These are phyloP conservation scores for Coleophora flavipennella DNA, from an alignment of 2,888 invertebrate species.

Conservation along the genomic window DNA sequence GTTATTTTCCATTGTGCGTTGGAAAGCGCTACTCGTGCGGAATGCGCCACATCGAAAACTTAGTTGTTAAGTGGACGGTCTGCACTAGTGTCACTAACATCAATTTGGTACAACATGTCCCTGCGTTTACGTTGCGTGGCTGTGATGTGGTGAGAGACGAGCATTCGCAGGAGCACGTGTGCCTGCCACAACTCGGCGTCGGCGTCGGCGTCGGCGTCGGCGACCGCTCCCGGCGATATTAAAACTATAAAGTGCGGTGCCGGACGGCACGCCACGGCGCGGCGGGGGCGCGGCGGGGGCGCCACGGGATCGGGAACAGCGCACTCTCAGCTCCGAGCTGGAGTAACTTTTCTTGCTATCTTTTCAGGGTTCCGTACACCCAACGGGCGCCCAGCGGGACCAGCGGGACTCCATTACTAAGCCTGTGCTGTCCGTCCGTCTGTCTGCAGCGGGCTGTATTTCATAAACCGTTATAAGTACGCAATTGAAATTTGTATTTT, in stretches of 20 bases:
- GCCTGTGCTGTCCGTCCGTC: too few species aligned
- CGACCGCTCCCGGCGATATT: conserved; percentile 57
- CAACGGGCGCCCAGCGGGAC: too few species aligned
- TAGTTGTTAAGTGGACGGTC: too few species aligned
- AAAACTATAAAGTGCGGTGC: conserved; percentile 66
- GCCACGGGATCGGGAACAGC: background rate
- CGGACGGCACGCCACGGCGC: conserved; percentile 41
- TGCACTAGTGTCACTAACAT: conserved; percentile 23
- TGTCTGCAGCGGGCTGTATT: too few species aligned
- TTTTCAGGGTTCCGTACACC: too few species aligned
- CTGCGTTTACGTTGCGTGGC: conserved; percentile 16
- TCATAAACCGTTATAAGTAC: too few species aligned
- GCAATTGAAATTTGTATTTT: too few species aligned
- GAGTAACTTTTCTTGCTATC: background rate
- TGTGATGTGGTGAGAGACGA: conserved; percentile 27
- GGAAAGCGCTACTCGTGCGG: too few species aligned
- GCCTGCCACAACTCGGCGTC: conserved; percentile 46
- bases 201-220: too few species aligned
- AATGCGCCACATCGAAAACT: conserved; percentile 1
- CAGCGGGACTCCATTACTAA: too few species aligned
- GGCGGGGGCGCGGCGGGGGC: conserved; percentile 9
- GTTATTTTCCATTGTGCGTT: conserved; percentile 1
- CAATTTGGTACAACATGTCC: conserved; percentile 24
- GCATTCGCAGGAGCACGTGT: conserved; percentile 53
- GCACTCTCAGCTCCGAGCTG: background rate